Evolutionary conservation across 2,888 invertebrate genomes (phyloP).

Genomic region (Drosophila quasianomalipes): DNA sequence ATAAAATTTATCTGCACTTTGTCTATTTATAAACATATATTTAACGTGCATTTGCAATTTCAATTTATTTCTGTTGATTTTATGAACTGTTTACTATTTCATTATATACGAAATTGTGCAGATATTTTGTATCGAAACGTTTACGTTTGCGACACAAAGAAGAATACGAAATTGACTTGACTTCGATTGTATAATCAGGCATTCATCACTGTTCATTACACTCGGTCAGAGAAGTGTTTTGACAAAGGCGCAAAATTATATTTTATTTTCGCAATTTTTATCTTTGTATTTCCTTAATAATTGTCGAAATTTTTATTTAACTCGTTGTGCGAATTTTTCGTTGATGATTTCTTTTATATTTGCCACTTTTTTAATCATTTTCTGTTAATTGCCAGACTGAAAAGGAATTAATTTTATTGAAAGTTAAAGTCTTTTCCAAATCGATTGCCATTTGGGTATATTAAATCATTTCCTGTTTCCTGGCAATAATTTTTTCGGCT

Average conservation of each 20-base stretch:
- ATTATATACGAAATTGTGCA: not conserved
- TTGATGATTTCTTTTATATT: not conserved
- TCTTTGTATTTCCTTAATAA: not conserved
- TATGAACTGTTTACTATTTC: not conserved
- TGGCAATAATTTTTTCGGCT: too few species aligned
- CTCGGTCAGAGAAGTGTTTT: not conserved
- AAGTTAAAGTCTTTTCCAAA: too few species aligned
- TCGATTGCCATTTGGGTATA: too few species aligned
- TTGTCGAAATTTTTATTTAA: not conserved
- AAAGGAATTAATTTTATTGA: not conserved
- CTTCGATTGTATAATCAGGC: not conserved
- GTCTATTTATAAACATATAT: not conserved
- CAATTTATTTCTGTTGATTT: not conserved
- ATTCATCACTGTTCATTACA: not conserved
- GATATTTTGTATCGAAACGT: not conserved
- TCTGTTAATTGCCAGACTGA: not conserved
- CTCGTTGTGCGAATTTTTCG: not conserved
- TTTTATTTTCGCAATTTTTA: not conserved
- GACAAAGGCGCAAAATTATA: not conserved
- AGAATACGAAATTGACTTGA: not conserved
- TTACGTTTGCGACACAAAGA: constrained; percentile 3
- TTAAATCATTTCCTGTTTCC: too few species aligned
- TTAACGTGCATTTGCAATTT: not conserved
- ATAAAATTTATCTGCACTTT: not conserved
- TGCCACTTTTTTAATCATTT: not conserved